Base-by-base conservation (phyloP, 2,888 invertebrate species). In the Girardia tigrina region DNA sequence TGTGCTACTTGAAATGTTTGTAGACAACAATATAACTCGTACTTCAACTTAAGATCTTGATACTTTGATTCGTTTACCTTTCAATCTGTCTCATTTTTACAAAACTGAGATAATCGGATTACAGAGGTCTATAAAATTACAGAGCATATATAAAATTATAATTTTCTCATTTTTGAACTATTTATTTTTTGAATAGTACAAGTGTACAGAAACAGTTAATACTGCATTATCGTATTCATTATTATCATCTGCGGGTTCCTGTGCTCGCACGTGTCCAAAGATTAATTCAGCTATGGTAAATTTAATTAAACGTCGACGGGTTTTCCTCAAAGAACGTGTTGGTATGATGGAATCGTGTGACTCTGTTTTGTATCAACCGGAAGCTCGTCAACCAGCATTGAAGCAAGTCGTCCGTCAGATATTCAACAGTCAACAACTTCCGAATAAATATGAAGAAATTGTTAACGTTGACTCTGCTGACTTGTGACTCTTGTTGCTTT, bases 391-490 rank as follows among this genome's bases (percentile, higher is more conserved):
- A 12, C 28, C 26, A 26, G 76, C 75, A 26, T 74, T 76, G 26
- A 75, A 75, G 26, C 20, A 75, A 12, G 36, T 29, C n/a, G 27
- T 76, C 16, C 74, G 75, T 26, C 75, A 76, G 20, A 75, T 75
- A 27, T 76, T 76, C 26, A 75, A 75, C 28, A 76, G 76, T 28
- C 27, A 73, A 23, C 29, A 42, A 26, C 42, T 73, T 4, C 73
- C 73, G 28, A 73, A n/a, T 20, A 73, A 73, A 26, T 73, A 73
- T 29, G 29, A 73, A 29, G 69, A 36, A 16, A 36, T 36, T 36
- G 36, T 36, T 16, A 36, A 36, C 36, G 36, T 36, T 12, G 36
- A 36, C 36, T 36, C 12, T 16, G 16, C 36, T 36, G 36, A 36
- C 16, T 36, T 16, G 16, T 36, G 36, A 36, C 8, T 36, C 8